Base-by-base conservation (phyloP, 92 coral and sea anemone genomes). In the Meandrina meandrites region DNA sequence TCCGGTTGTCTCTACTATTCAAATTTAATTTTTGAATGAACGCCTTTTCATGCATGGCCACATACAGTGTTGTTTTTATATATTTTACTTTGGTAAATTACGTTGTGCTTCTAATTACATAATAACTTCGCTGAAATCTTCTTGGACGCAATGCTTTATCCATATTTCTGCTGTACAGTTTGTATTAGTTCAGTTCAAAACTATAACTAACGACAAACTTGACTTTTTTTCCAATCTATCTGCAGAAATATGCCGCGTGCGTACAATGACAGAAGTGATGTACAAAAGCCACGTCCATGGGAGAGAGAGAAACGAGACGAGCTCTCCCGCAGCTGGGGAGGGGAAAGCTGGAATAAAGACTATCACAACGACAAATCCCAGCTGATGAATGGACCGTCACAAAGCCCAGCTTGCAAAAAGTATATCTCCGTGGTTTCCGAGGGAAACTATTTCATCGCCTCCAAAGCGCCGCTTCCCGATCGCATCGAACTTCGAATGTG, bases 401-500 rank as follows among this genome's bases (percentile, higher is more conserved):
- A 86, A 57, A 78, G 89, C 71, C 89, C 89, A 71, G 79, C 88
- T 36, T 89, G 88, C 79, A 89, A 89, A 24, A 94, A 91, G 93
- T 94, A 85, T 37, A 90, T 94, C 74, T 92, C 95, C 47, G 95
- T 93, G 18, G 81, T 94, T 54, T 94, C 98, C 22, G 94, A 92
- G 47, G 91, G 91, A 76, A 89, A 90, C 68, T 87, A 91, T 19
- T 92, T 89, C 74, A 79, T 92, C 14, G 88, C 88, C 5, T 85
- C 88, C 16, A 85, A 85, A 78, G 88, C 88, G 14, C 88, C 88
- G n/a, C 93, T 95, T 10, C 98, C 98, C 8, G 98, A 95, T 75
- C 93, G 98, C 80, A 95, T 95, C 80, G 98, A 95, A 86, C 91
- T 95, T 60, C 94, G 98, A 75, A 88, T 95, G 90, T 89, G 93